Evolutionary conservation across 1,140 invertebrate genomes (phyloP).

Genomic region (Bombus impatiens): DNA sequence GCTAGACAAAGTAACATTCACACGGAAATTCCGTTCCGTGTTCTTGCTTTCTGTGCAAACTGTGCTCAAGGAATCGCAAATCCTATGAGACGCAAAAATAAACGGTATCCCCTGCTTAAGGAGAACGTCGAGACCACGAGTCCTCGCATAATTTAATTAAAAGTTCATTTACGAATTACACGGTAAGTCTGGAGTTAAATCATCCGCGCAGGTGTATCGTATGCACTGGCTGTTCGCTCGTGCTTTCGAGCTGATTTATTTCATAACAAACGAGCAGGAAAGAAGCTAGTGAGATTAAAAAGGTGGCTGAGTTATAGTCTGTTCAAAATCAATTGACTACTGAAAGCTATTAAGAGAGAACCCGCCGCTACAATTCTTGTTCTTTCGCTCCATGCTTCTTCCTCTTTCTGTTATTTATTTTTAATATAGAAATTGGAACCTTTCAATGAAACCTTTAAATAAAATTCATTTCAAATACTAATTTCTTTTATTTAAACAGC

Average conservation of each 20-base stretch:
- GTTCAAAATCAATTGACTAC: conserved; percentile 32
- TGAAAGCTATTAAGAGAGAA: conserved; percentile 17
- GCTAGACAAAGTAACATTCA: neutral
- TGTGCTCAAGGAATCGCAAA: conserved; percentile 5
- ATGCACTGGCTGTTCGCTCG: neutral
- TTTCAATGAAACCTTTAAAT: too few relatives aligned
- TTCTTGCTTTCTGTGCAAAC: neutral
- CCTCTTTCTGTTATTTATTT: neutral
- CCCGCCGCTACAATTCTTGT: neutral
- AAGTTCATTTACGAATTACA: conserved; percentile 40
- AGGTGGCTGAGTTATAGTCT: conserved; percentile 6
- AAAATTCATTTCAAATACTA: too few relatives aligned
- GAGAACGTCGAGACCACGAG: neutral
- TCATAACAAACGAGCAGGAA: conserved; percentile 22
- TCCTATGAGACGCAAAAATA: conserved; percentile 26
- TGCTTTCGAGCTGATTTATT: conserved; percentile 20
- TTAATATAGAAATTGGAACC: neutral
- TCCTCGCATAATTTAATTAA: conserved; percentile 34
- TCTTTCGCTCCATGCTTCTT: neutral
- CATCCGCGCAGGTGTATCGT: conserved; percentile 29
- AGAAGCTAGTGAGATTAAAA: conserved; percentile 21
- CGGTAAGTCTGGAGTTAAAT: conserved; percentile 25
- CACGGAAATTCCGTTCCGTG: neutral
- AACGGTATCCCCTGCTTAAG: conserved; percentile 20
- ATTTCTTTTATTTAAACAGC: too few relatives aligned